Conservation (phyloP, 2,888 invertebrate species). For the Eupelmus urozonus region DNA sequence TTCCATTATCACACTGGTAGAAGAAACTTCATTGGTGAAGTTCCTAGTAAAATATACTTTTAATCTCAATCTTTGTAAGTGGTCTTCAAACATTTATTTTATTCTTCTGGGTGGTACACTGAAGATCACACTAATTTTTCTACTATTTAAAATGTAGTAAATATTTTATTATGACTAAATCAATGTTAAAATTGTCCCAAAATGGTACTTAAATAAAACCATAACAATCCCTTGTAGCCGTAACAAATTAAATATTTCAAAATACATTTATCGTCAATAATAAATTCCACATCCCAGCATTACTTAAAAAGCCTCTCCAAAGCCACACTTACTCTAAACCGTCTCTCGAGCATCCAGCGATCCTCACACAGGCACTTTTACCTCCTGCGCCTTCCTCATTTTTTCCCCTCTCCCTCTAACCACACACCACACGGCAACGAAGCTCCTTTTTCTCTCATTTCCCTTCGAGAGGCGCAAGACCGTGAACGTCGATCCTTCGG, state of each 20-base stretch:
- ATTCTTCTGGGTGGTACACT: background rate
- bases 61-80: background rate
- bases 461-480: background rate
- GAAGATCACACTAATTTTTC: too few species aligned
- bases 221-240: too few species aligned
- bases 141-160: too few species aligned
- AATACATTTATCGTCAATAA: too few species aligned
- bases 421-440: background rate
- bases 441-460: background rate
- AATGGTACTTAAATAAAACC: too few species aligned
- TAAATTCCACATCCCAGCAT: too few species aligned
- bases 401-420: background rate
- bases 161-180: too few species aligned
- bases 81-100: background rate
- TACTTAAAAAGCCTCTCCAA: too few species aligned
- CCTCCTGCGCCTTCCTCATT: background rate
- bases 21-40: slow-evolving; percentile 9
- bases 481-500: background rate
- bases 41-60: background rate
- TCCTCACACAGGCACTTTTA: background rate
- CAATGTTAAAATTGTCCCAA: too few species aligned
- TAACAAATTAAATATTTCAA: too few species aligned
- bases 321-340: background rate
- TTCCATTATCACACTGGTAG: background rate
- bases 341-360: background rate